Conservation (phyloP, 2,888 invertebrate genomes). For the Dryobotodes eremita region DNA sequence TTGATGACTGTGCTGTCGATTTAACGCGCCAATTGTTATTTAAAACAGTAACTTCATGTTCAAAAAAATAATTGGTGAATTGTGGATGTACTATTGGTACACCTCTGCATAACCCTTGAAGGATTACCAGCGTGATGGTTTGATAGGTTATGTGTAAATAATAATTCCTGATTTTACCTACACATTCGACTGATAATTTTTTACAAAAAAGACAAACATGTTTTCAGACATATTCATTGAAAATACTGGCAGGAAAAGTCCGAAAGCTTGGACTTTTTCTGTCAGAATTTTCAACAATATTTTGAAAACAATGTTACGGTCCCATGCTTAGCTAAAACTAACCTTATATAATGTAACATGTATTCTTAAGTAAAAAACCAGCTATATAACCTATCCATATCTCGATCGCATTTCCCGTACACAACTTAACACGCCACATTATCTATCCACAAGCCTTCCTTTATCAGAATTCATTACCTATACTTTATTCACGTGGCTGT, state of each 20-base stretch:
- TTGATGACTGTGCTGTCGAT: neutral
- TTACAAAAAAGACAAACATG: neutral
- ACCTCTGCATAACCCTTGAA: neutral
- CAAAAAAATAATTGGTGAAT: neutral
- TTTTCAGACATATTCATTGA: neutral
- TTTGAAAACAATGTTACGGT: neutral
- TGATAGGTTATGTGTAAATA: neutral
- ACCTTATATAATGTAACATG: neutral
- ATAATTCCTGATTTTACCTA: neutral
- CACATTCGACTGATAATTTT: neutral
- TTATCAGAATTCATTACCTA: conserved; percentile 89
- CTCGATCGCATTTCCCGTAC: conserved; percentile 61
- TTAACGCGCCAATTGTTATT: neutral
- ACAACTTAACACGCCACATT: conserved; percentile 67
- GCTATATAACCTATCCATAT: conserved; percentile 52
- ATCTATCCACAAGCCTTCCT: conserved; percentile 76
- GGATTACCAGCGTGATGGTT: neutral
- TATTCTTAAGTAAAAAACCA: conserved; percentile 21
- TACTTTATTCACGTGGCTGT: conserved; percentile 85
- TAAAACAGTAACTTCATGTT: neutral
- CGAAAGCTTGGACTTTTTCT: neutral
- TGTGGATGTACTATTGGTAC: neutral
- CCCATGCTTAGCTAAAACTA: neutral
- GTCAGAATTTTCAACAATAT: neutral
- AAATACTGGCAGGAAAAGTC: neutral